phyloP scores from a whole-genome alignment of 2,888 invertebrate species.

The Lapara coniferarum region DNA sequence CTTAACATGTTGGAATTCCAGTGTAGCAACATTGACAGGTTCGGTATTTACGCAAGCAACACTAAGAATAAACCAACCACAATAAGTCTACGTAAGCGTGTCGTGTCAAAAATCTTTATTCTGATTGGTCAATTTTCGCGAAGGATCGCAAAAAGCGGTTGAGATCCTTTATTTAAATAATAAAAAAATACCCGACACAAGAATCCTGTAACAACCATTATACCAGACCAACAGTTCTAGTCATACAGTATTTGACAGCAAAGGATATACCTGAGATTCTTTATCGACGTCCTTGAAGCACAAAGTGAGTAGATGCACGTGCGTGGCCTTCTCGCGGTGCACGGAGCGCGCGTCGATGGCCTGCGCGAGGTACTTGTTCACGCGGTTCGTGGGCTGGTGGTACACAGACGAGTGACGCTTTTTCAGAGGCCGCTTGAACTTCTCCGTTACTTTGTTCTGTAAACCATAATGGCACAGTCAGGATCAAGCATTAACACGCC shows the following conservation, averaged over 20 bases:
- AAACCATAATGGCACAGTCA: slow-evolving; percentile 43
- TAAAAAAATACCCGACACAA: background rate
- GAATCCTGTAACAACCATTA: background rate
- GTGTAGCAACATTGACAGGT: too few species aligned
- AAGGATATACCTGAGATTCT: slow-evolving; percentile 87
- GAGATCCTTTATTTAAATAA: too few species aligned
- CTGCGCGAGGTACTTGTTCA: slow-evolving; percentile 95
- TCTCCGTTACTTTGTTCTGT: slow-evolving; percentile 93
- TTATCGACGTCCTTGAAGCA: slow-evolving; percentile 93
- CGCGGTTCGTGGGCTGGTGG: slow-evolving; percentile 95
- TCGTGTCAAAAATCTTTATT: too few species aligned
- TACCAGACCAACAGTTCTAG: too few species aligned
- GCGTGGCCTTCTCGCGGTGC: slow-evolving; percentile 94
- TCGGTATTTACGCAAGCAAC: too few species aligned
- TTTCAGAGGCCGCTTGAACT: slow-evolving; percentile 93
- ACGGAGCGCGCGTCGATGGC: slow-evolving; percentile 96
- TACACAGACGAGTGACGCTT: slow-evolving; percentile 94
- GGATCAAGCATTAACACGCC: background rate
- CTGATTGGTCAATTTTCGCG: too few species aligned
- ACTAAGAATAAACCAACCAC: too few species aligned
- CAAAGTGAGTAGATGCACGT: slow-evolving; percentile 93
- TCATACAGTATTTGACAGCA: background rate
- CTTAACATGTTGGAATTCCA: too few species aligned
- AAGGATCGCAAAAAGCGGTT: too few species aligned
- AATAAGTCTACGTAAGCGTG: too few species aligned